Evolutionary conservation across 2,888 invertebrate species (phyloP).

Genomic region (Meteorus cinctellus): DNA sequence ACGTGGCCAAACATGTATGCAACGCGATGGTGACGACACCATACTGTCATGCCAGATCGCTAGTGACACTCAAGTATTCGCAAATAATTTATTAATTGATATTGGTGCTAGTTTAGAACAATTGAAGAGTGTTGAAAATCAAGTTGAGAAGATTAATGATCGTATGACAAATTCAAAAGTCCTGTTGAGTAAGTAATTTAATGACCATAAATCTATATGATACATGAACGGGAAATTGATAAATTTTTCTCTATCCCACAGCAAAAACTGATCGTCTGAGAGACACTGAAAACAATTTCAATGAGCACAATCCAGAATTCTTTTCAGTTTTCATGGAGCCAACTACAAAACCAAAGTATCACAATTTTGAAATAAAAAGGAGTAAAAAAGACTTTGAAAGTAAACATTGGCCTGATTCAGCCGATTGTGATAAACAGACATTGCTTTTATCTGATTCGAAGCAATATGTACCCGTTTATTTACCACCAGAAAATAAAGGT

Average conservation of each 20-base stretch:
- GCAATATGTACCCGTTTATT: slow-evolving; percentile 78
- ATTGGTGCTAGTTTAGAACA: slow-evolving; percentile 74
- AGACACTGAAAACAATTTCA: slow-evolving; percentile 43
- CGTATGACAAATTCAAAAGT: slow-evolving; percentile 68
- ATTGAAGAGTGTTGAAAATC: slow-evolving; percentile 74
- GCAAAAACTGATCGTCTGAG: slow-evolving; percentile 48
- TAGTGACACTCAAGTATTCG: slow-evolving; percentile 69
- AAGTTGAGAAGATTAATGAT: slow-evolving; percentile 74
- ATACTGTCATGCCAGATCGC: slow-evolving; percentile 71
- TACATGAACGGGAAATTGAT: background rate
- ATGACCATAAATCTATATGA: slow-evolving; percentile 8
- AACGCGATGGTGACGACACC: slow-evolving; percentile 67
- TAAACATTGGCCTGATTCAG: slow-evolving; percentile 59
- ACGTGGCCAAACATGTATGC: slow-evolving; percentile 71
- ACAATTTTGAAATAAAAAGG: slow-evolving; percentile 57
- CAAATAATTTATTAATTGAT: slow-evolving; percentile 71
- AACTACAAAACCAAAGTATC: slow-evolving; percentile 59
- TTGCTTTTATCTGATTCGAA: slow-evolving; percentile 53
- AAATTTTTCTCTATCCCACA: slow-evolving; percentile 21
- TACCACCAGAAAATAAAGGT: slow-evolving; percentile 87
- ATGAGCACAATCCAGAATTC: slow-evolving; percentile 48
- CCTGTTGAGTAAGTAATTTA: slow-evolving; percentile 52
- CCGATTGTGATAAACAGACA: slow-evolving; percentile 56
- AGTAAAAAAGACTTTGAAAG: slow-evolving; percentile 55
- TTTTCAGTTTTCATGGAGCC: slow-evolving; percentile 60